These are phyloP conservation scores for Otus sunia DNA, from an alignment of 2,113 vertebrate species.

Conservation along the genomic window DNA sequence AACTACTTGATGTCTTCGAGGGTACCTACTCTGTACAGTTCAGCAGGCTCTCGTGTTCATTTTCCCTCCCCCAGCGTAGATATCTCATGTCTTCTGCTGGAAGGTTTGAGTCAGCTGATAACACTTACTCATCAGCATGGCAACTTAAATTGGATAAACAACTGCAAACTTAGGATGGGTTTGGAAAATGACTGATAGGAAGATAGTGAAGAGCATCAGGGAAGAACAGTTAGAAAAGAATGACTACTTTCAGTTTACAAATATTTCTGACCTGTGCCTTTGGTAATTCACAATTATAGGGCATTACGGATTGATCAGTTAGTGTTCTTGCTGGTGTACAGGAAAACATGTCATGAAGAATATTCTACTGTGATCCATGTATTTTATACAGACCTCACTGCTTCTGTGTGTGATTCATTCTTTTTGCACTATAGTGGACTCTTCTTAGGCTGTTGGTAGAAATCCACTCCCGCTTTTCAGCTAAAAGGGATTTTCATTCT, in stretches of 20 bases:
- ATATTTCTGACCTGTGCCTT: background rate
- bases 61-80: background rate
- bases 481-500: background rate
- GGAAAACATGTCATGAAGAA: background rate
- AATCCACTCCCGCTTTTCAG: background rate
- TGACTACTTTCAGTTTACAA: rapidly evolving
- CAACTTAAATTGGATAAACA: background rate
- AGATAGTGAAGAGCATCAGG: background rate
- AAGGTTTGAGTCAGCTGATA: background rate
- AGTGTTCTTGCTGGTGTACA: background rate
- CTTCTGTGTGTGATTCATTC: background rate
- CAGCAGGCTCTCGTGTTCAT: background rate
- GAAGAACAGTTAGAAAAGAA: background rate
- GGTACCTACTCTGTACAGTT: background rate
- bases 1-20: background rate
- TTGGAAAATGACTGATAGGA: background rate
- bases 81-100: background rate
- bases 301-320: background rate
- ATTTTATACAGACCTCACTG: background rate
- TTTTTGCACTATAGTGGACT: background rate
- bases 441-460: background rate
- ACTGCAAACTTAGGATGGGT: background rate
- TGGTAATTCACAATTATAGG: background rate
- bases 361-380: background rate
- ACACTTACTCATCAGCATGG: background rate